Percentiles rank a stretch among this genome's conserved stretches.
phyloP scores from a whole-genome alignment of 2,113 vertebrate species.

The Channa maculata region DNA sequence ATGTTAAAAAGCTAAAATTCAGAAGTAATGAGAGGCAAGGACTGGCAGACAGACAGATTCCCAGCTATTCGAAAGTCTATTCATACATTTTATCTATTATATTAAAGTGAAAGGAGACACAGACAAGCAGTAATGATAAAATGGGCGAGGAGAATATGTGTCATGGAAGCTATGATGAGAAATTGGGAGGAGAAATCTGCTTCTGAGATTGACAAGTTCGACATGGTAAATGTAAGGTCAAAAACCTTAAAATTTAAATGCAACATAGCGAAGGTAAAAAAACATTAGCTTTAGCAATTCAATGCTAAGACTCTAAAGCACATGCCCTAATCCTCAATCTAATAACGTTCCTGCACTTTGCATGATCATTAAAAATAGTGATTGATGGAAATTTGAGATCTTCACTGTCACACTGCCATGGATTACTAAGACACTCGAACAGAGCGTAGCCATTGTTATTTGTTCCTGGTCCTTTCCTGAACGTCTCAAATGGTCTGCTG shows the following conservation, averaged over 20 bases:
- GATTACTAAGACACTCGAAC: background rate
- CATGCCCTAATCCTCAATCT: no score
- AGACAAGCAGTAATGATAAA: slow-evolving; percentile 16
- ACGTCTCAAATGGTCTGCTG: background rate
- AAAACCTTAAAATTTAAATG: no score
- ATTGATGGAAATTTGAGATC: no score
- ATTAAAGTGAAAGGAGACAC: slow-evolving; percentile 26
- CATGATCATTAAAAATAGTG: no score
- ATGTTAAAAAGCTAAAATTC: slow-evolving; percentile 21
- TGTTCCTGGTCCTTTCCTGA: background rate
- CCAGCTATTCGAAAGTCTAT: slow-evolving; percentile 32
- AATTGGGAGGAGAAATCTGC: background rate
- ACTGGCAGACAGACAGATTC: background rate
- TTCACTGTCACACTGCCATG: background rate
- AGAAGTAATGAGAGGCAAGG: background rate
- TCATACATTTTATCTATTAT: slow-evolving; percentile 35
- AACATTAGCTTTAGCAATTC: no score
- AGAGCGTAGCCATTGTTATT: background rate
- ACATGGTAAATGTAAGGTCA: no score
- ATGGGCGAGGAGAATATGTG: slow-evolving; percentile 2
- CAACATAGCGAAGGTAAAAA: no score
- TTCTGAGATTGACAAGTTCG: no score
- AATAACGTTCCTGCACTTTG: no score
- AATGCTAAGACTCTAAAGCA: background rate
- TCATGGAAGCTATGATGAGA: slow-evolving; percentile 34